These are phyloP conservation scores for Seira musarum DNA, from an alignment of 2,888 invertebrate species.

Conservation along the genomic window DNA sequence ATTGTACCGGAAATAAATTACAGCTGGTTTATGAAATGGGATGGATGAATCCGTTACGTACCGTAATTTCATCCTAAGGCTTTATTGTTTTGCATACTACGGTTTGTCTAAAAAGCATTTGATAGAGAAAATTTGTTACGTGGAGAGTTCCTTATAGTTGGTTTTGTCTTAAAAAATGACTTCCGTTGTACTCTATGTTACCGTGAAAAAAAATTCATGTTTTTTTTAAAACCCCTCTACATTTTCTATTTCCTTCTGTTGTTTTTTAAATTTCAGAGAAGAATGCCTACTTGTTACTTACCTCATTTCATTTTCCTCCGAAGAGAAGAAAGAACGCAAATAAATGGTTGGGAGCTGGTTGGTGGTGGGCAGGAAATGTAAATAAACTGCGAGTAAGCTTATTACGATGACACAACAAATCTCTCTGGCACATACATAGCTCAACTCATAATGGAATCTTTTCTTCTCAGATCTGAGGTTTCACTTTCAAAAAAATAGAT, in stretches of 20 bases:
- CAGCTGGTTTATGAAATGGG: too few relatives aligned
- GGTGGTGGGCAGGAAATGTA: conserved; percentile 19
- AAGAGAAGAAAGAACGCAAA: too few relatives aligned
- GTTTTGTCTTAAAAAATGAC: conserved; percentile 31
- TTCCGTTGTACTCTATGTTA: neutral
- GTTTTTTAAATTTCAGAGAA: neutral
- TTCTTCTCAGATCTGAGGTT: conserved; percentile 31
- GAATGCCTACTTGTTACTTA: neutral
- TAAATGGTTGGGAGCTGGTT: too few relatives aligned
- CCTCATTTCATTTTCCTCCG: too few relatives aligned
- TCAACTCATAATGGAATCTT: conserved; percentile 21
- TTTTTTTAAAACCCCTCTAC: conserved; percentile 1
- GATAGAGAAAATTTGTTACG: too few relatives aligned
- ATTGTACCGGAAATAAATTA: too few relatives aligned
- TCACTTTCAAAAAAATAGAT: conserved; percentile 36
- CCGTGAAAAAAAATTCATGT: neutral
- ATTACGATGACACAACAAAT: conserved; percentile 25
- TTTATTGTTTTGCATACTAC: too few relatives aligned
- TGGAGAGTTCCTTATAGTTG: too few relatives aligned
- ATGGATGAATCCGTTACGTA: too few relatives aligned
- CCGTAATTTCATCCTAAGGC: too few relatives aligned
- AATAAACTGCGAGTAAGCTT: conserved; percentile 15
- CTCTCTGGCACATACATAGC: neutral
- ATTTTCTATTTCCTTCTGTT: neutral
- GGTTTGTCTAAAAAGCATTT: too few relatives aligned